Percentiles rank a stretch among this genome's conserved stretches.
Evolutionary conservation across 2,113 vertebrate genomes (phyloP).

Genomic region (Oncorhynchus tshawytscha): DNA sequence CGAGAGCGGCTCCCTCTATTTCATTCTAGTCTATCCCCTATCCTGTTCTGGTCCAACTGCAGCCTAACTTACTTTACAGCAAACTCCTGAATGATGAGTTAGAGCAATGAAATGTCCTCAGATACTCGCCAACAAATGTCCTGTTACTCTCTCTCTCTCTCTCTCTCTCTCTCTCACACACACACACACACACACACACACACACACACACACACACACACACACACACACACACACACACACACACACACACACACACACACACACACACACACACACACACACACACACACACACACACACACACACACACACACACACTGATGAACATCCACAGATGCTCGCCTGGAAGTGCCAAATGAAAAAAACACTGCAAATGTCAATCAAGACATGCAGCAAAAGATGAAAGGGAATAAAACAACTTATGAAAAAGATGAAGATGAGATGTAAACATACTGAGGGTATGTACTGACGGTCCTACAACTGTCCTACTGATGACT

Average conservation of each 20-base stretch:
- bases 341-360: not conserved
- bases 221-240: slow-evolving; percentile 8
- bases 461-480: not conserved
- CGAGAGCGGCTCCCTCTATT: not conserved
- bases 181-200: slow-evolving; percentile 9
- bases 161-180: not conserved
- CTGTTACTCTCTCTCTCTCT: not conserved
- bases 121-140: not conserved
- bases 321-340: not conserved
- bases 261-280: slow-evolving; percentile 5
- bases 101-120: not conserved
- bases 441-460: not conserved
- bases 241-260: slow-evolving; percentile 3
- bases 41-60: not conserved
- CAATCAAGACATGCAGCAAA: not conserved
- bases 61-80: not conserved
- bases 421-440: not conserved
- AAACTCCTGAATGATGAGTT: not conserved
- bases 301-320: too few species aligned
- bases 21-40: not conserved
- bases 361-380: not conserved
- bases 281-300: slow-evolving; percentile 12
- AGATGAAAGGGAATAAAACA: not conserved
- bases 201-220: slow-evolving; percentile 14
- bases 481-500: not conserved